phyloP scores from a whole-genome alignment of 2,797 vertebrate genomes.

The Acrocephalus scirpaceus region DNA sequence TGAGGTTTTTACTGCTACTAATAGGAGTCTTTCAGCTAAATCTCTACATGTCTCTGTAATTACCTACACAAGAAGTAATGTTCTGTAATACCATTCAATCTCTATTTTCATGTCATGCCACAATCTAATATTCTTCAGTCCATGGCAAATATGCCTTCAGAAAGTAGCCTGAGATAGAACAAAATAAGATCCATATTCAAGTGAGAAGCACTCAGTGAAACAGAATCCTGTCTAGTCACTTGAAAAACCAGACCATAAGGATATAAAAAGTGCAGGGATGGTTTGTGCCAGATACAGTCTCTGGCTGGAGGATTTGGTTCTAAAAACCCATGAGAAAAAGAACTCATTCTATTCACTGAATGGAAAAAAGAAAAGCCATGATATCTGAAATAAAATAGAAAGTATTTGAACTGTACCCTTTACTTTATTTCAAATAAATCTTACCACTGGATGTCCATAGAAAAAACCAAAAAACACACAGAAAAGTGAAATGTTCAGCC shows the following conservation, averaged over 20 bases:
- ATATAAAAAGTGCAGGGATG: conserved; percentile 27
- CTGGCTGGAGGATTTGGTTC: conserved; percentile 9
- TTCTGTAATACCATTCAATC: conserved; percentile 67
- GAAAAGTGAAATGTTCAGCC: background rate
- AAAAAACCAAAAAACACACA: background rate
- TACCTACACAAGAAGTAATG: conserved; percentile 60
- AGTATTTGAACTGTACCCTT: background rate
- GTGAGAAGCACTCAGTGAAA: conserved; percentile 36
- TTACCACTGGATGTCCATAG: background rate
- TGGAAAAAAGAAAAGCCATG: background rate
- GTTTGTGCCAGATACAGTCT: conserved; percentile 9
- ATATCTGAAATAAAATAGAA: background rate
- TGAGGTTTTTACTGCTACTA: conserved; percentile 46
- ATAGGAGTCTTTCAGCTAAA: conserved; percentile 55
- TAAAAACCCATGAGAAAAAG: background rate
- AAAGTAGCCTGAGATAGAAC: conserved; percentile 51
- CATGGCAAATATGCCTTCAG: conserved; percentile 52
- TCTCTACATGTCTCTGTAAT: conserved; percentile 40
- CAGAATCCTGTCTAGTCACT: background rate
- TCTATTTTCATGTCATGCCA: conserved; percentile 59
- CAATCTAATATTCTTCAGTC: conserved; percentile 46
- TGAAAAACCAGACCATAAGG: background rate
- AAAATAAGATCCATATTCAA: conserved; percentile 40
- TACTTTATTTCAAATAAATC: background rate
- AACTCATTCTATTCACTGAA: background rate